These are phyloP conservation scores for Crocodylus rhombifer DNA, from an alignment of 2,797 vertebrate genomes.

Conservation along the genomic window DNA sequence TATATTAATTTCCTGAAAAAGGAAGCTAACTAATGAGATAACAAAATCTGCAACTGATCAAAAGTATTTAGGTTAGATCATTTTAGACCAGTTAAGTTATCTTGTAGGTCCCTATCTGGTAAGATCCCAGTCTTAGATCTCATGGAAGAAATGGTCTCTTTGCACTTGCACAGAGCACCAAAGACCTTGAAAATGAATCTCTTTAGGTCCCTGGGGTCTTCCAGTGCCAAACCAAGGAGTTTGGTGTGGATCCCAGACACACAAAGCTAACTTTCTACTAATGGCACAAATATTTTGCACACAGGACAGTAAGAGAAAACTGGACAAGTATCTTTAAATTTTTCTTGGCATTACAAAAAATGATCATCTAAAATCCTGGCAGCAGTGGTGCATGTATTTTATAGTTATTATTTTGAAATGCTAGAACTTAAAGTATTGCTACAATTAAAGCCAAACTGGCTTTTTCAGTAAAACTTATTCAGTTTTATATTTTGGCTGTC, in stretches of 20 bases:
- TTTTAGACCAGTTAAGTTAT: not conserved
- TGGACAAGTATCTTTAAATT: not conserved
- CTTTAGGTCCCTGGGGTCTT: not conserved
- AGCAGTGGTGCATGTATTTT: not conserved
- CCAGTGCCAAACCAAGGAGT: not conserved
- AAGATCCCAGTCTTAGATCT: not conserved
- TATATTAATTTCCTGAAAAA: not conserved
- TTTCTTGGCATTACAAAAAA: not conserved
- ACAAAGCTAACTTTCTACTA: not conserved
- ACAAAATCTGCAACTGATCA: not conserved
- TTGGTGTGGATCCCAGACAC: not conserved
- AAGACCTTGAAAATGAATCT: not conserved
- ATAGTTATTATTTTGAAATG: not conserved
- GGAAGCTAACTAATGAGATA: not conserved
- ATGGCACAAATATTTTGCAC: not conserved
- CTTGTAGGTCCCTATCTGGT: not conserved
- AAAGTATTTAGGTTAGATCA: not conserved
- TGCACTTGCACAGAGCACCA: not conserved
- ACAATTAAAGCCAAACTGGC: constrained; percentile 17
- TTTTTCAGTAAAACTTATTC: constrained; percentile 10
- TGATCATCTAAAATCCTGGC: constrained; percentile 1
- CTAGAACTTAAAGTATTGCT: constrained; percentile 9
- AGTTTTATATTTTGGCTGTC: not conserved
- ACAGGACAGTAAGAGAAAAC: not conserved
- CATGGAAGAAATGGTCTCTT: not conserved